Evolutionary conservation across 1,140 invertebrate genomes (phyloP), one percentile per base, ranked within the genome.

Genomic region (Dolichoris vasculosae): DNA sequence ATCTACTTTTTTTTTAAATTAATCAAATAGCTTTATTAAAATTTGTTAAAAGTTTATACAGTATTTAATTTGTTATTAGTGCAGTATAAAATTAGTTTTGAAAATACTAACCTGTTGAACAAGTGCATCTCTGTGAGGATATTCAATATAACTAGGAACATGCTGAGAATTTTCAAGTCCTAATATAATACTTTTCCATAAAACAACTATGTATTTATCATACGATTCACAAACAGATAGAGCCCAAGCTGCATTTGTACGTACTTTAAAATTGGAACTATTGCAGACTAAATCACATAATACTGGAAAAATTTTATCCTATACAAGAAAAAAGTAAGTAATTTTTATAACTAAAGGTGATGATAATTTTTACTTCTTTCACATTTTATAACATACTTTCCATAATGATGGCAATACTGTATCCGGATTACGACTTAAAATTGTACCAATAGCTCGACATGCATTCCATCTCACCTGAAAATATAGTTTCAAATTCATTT

Each of bases 401-500:
- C 93, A 93, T 59, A 88, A 89, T 30, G 88, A 69, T 23, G 91
- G 90, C 20, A 93, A 88, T 87, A 92, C 89, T 64, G 85, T 77
- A 84, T 93, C 91, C 43, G 92, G 92, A 79, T 91, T 86, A 32
- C 90, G 83, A 81, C 91, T 91, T 38, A 93, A 87, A 86, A 92
- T 86, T 64, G 96, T 97, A 35, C 97, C 96, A 23, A 98, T 91
- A 26, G 97, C 97, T 92, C 97, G 96, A 90, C 97, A 98, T 17
- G 97, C 96, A 93, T 98, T 98, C 97, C 97, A 98, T 73, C 97
- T 94, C 15, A 97, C 95, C 95, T 96, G 86, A 89, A 92, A 89
- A 82, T 77, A 86, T 86, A 76, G 13, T 64, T 80, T 84, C 73
- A 32, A 26, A 67, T 79, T 75, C 63, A 67, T 59, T 85, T 59